Percentiles rank a stretch among this genome's conserved stretches.
Evolutionary conservation across 2,888 invertebrate species (phyloP).

Genomic region (Andrena hattorfiana): DNA sequence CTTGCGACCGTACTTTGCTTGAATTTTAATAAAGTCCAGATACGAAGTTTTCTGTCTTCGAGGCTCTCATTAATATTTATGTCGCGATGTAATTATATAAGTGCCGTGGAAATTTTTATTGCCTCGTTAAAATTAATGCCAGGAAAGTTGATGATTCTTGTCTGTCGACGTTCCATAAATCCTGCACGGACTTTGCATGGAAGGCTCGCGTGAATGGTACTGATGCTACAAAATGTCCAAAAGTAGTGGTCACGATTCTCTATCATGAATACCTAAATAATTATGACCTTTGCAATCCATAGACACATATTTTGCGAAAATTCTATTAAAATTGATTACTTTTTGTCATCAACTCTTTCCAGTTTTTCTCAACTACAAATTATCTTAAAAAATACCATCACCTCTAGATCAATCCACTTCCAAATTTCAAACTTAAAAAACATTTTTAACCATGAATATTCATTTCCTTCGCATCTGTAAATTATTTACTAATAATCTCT

Average conservation of each 20-base stretch:
- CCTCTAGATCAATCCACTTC: no score
- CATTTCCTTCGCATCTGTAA: no score
- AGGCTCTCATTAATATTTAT: slow-evolving; percentile 4
- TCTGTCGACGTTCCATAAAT: not conserved
- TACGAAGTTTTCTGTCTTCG: not conserved
- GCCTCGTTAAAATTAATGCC: slow-evolving; percentile 14
- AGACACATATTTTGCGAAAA: no score
- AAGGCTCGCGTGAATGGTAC: not conserved
- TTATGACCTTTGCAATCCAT: not conserved
- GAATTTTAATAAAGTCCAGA: slow-evolving; percentile 20
- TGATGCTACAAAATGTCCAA: not conserved
- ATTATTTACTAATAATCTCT: no score
- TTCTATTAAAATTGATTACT: no score
- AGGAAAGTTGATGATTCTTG: not conserved
- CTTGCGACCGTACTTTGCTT: not conserved
- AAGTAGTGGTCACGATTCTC: no score
- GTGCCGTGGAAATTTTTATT: slow-evolving; percentile 6
- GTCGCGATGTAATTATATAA: not conserved
- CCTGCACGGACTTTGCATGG: not conserved
- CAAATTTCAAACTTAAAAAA: no score
- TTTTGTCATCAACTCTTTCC: no score
- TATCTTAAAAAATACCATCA: no score
- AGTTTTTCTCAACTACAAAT: no score
- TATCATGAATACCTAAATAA: not conserved
- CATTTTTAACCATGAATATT: no score